Conservation (phyloP, 2,888 invertebrate species). For the Thera obeliscata region DNA sequence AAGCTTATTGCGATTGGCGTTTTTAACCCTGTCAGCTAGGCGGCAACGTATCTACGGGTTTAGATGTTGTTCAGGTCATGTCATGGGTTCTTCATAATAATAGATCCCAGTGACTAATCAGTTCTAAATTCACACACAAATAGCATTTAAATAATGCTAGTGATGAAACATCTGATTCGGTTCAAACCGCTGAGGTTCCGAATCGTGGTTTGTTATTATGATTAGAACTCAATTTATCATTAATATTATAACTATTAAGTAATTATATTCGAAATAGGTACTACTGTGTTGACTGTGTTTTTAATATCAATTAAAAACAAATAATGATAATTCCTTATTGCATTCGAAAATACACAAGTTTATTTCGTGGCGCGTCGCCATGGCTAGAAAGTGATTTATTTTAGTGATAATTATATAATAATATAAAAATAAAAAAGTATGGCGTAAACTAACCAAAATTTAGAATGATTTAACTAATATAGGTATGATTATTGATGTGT, state of each 20-base stretch:
- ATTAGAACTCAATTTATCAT: neutral
- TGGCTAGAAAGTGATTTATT: conserved; percentile 58
- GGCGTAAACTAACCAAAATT: conserved; percentile 75
- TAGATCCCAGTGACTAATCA: conserved; percentile 2
- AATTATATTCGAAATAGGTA: too few relatives aligned
- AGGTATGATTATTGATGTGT: conserved; percentile 38
- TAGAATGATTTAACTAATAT: conserved; percentile 64
- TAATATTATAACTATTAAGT: neutral
- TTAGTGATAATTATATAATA: conserved; percentile 69
- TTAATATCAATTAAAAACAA: neutral
- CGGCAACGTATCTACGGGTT: neutral
- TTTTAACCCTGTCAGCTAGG: neutral
- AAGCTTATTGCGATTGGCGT: neutral
- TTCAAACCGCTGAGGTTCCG: conserved; percentile 14
- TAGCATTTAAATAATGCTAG: conserved; percentile 22
- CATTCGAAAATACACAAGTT: conserved; percentile 1
- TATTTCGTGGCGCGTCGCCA: neutral
- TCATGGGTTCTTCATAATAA: conserved; percentile 13
- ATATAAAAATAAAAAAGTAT: conserved; percentile 50
- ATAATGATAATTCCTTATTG: conserved; percentile 17
- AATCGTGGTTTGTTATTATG: neutral
- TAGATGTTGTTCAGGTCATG: conserved; percentile 2
- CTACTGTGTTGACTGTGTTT: too few relatives aligned
- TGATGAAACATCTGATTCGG: conserved; percentile 3
- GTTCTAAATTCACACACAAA: conserved; percentile 15